Base-by-base conservation (phyloP, 37 sponge, comb jelly and placozoan genomes). In the Dysidea cf. avara region DNA sequence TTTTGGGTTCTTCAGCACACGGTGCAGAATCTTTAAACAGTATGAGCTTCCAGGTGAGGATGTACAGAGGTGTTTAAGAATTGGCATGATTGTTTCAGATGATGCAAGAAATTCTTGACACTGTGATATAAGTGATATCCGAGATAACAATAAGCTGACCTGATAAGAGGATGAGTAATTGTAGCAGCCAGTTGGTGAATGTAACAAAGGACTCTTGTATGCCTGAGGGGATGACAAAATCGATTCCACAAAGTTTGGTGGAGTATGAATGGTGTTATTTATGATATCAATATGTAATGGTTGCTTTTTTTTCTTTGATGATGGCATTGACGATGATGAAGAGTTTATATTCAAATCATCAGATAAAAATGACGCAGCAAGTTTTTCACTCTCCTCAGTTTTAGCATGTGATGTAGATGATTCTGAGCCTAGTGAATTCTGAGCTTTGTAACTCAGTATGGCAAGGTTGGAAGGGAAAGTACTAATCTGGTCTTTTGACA, bases 201-300 rank as follows among this genome's bases (percentile, higher is more conserved):
- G 64, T 5, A 26, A 13, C n/a, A 36, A 47, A 9, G 14, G 66
- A 18, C 29, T 47, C 38, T 26, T 37, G 65, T 76, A 83, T 4
- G 75, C 60, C 63, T 43, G 60, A 0, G 80, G 70, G 12, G 86
- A 79, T 28, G 77, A 71, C 35, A 86, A 75, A 50, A 86, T 74
- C n/a, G 86, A 86, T 16, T 86, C 86, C 2, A 86, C 51, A 60
- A 86, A 74, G 34, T 65, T 79, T 4, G 86, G 36, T 12, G 86
- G 80, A 0, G 74, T 51, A 16, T 74, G 67, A 0, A 36, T 38
- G 40, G 71, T 39, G 25, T n/a, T 40, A 0, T 67, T 68, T 0
- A 43, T 39, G 29, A 43, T 43, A 9, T 43, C 46, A 43, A 43
- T 43, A 43, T 43, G 9, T 43, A 43, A 43, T 43, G 46, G 46